Evolutionary conservation across 92 coral and sea anemone genomes (phyloP), one percentile per base, ranked within the genome.

Genomic region (Phenganax marumi): DNA sequence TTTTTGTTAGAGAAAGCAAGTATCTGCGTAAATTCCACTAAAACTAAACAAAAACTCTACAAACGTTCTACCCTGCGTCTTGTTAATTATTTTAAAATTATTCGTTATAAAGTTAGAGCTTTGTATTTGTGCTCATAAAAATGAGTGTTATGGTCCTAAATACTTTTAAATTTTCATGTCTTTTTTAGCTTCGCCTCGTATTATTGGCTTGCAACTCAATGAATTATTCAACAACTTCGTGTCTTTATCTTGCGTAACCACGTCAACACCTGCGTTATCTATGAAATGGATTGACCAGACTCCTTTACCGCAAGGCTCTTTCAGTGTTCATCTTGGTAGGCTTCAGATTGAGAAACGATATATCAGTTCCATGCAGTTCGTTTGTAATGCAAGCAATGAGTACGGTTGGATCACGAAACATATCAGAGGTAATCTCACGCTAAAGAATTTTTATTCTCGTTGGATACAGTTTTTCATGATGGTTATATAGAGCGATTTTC

Each of bases 361-460:
- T 10, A 70, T 89, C 47, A 83, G 86, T 49, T 73, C 83, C 66
- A 89, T 85, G 58, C 86, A 83, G 23, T 88, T 92, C 52, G 58
- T 89, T 43, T 95, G 98, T 79, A 84, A 88, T 74, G 93, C 95
- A 39, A 76, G 78, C 11, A 95, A 92, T 84, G 89, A 88, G 0
- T 97, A 87, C 55, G 84, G 89, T 68, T 85, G 88, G 87, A 89
- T 64, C 46, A 79, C 84, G 26, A 86, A 79, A 70, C 66, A 86
- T 70, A 95, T 90, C 8, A 89, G 76, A 86, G 90, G 98, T 95
- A 80, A 85, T 89, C 50, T 13, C 16, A 14, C 16, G 43, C 22
- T 1, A 8, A 50, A 48, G 21, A 13, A 24, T 66, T 24, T 66
- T 7, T 66, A 7, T 24, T 21, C 72, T 10, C 12, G 14, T 66